These are phyloP conservation scores for Empidonax traillii DNA, from an alignment of 2,113 vertebrate species.

Conservation along the genomic window DNA sequence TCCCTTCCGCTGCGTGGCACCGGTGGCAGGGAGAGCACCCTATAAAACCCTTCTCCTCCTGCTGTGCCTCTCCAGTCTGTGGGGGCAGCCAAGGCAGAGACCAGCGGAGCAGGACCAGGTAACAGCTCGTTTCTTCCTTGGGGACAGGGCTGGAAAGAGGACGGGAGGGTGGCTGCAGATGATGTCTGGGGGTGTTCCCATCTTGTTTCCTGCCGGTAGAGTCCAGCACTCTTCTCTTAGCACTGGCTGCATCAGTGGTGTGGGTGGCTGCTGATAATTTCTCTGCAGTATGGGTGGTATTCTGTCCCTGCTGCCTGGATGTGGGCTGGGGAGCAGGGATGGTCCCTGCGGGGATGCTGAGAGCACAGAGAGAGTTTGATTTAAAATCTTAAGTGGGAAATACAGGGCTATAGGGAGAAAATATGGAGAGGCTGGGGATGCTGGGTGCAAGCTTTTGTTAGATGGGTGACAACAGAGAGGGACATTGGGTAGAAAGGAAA, in stretches of 20 bases:
- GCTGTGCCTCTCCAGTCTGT: background rate
- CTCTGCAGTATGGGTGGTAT: background rate
- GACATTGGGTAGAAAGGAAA: background rate
- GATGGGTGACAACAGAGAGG: background rate
- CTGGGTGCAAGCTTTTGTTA: background rate
- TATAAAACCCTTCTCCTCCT: accelerated
- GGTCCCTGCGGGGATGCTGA: background rate
- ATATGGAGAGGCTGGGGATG: accelerated
- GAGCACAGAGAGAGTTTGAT: accelerated
- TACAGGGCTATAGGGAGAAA: background rate
- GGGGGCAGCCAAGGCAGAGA: accelerated
- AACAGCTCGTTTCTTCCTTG: background rate
- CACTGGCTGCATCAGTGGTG: accelerated
- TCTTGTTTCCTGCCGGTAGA: background rate
- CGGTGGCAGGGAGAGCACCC: accelerated
- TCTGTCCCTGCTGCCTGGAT: background rate
- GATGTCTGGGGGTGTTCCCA: background rate
- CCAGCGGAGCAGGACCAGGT: accelerated
- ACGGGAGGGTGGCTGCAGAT: background rate
- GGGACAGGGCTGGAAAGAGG: background rate
- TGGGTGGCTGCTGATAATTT: background rate
- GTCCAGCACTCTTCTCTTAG: background rate
- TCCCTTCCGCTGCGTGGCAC: background rate
- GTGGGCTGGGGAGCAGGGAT: background rate
- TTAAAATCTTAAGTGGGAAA: background rate